These are phyloP conservation scores for Athalia cordata DNA, from an alignment of 2,888 invertebrate genomes.

Conservation along the genomic window DNA sequence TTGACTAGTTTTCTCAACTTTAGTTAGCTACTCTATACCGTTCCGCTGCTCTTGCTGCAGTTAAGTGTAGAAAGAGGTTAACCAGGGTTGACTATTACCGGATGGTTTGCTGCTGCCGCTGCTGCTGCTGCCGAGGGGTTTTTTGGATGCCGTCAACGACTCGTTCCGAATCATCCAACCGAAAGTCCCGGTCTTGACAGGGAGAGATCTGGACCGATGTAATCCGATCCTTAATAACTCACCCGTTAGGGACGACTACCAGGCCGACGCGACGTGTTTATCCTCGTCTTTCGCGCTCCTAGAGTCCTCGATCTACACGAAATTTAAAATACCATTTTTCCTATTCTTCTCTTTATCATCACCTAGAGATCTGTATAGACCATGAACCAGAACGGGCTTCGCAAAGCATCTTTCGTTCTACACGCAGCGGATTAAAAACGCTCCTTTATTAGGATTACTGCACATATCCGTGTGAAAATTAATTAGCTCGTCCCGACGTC, in stretches of 20 bases:
- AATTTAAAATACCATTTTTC: conserved; percentile 13
- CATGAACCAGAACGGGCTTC: too few species aligned
- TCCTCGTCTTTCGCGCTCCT: conserved; percentile 34
- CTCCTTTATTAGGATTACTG: too few species aligned
- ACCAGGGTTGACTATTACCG: conserved; percentile 13
- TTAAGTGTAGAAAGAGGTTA: conserved; percentile 24
- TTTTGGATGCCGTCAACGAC: conserved; percentile 55
- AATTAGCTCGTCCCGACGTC: too few species aligned
- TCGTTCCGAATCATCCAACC: conserved; percentile 67
- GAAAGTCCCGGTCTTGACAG: conserved; percentile 63
- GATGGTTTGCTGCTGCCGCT: too few species aligned
- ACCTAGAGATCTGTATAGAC: too few species aligned
- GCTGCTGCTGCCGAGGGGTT: not conserved
- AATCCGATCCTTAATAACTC: conserved; percentile 59
- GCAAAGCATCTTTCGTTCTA: too few species aligned
- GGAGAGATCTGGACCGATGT: conserved; percentile 49
- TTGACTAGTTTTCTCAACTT: conserved; percentile 22
- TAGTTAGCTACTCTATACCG: conserved; percentile 45
- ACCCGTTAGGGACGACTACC: conserved; percentile 16
- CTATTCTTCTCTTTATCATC: not conserved
- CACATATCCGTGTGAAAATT: too few species aligned
- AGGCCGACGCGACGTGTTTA: conserved; percentile 26
- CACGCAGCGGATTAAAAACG: too few species aligned
- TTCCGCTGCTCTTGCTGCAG: conserved; percentile 52
- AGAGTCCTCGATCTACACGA: not conserved